Conservation (phyloP, 2,888 invertebrate species). For the Busseola fusca region DNA sequence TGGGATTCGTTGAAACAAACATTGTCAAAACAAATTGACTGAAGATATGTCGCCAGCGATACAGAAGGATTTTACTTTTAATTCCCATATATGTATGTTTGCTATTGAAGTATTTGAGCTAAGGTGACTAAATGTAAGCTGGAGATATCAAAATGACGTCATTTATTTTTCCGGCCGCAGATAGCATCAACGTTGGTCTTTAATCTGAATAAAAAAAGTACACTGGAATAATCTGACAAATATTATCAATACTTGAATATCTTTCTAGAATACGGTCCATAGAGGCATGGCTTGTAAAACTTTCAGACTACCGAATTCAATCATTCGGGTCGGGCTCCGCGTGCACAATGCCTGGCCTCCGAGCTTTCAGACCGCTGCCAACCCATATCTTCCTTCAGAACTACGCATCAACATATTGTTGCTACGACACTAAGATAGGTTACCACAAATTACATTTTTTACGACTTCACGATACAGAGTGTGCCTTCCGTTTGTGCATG, state of each 20-base stretch:
- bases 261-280: background rate
- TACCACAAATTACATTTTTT: conserved; percentile 51
- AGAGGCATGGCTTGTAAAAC: background rate
- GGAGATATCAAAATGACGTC: background rate
- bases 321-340: background rate
- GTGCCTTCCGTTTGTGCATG: conserved; percentile 47
- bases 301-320: conserved; percentile 9
- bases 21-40: conserved; percentile 51
- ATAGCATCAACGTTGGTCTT: background rate
- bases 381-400: conserved; percentile 20
- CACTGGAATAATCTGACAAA: background rate
- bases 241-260: background rate
- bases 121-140: background rate
- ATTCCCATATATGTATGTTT: background rate
- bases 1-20: conserved; percentile 38
- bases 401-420: conserved; percentile 3
- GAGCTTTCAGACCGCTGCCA: conserved; percentile 30
- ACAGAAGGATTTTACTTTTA: conserved; percentile 7
- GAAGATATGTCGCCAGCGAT: conserved; percentile 24
- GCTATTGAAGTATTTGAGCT: background rate
- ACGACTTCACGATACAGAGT: conserved; percentile 47
- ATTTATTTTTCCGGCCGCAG: background rate
- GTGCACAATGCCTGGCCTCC: conserved; percentile 15
- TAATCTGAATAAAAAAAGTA: background rate
- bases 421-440: conserved; percentile 23